Conservation (phyloP, 2,797 vertebrate species). For the Morus bassanus region DNA sequence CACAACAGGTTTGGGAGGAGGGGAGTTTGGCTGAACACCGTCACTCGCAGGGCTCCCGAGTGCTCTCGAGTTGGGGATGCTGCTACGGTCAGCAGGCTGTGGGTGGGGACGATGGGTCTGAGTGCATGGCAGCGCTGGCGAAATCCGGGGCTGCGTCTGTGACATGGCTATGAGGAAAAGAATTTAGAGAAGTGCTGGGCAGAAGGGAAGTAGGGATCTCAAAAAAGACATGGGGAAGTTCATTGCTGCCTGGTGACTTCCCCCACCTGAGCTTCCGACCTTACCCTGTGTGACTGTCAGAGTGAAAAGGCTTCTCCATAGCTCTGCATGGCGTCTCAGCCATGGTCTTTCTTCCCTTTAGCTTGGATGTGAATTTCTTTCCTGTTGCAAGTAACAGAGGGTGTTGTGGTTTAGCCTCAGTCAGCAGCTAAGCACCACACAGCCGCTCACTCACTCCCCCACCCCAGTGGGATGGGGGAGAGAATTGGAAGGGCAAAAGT, state of each 20-base stretch:
- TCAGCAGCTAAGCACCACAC: too few species aligned
- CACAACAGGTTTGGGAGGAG: accelerated
- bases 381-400: background rate
- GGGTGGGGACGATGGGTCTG: background rate
- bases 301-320: background rate
- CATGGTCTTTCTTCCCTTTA: background rate
- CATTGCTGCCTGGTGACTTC: background rate
- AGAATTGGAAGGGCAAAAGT: too few species aligned
- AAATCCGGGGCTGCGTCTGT: accelerated
- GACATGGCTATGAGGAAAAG: background rate
- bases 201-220: background rate
- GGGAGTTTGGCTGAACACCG: background rate
- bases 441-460: too few species aligned
- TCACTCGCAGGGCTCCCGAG: background rate
- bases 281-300: background rate
- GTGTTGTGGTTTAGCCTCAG: too few species aligned
- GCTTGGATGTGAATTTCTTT: background rate
- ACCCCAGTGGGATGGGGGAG: too few species aligned
- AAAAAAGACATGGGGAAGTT: background rate
- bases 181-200: background rate
- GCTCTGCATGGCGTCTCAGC: background rate
- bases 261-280: background rate
- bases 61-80: accelerated
- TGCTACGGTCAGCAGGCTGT: background rate
- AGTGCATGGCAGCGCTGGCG: background rate